These are phyloP conservation scores for Troides oblongomaculatus DNA, from an alignment of 2,888 invertebrate species.

Conservation along the genomic window DNA sequence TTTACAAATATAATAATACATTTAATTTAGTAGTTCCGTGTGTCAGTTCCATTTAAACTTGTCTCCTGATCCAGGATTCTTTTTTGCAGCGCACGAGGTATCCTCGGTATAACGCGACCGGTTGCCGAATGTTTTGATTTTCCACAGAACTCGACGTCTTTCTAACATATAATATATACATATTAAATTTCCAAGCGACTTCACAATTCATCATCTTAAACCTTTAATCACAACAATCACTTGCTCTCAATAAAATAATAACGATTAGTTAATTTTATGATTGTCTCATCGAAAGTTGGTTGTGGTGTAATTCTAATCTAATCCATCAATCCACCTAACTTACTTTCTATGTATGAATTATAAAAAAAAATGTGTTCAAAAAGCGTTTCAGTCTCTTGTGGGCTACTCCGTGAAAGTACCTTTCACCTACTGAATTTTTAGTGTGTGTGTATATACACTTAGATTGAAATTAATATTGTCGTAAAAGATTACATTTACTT, in stretches of 20 bases:
- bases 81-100: slow-evolving; percentile 51
- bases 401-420: slow-evolving; percentile 18
- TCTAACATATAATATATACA: background rate
- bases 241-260: no score
- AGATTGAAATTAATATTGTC: slow-evolving; percentile 21
- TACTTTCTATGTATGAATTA: background rate
- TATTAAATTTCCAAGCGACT: no score
- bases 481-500: slow-evolving; percentile 15
- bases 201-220: no score
- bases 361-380: background rate
- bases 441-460: slow-evolving; percentile 6
- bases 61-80: slow-evolving; percentile 59
- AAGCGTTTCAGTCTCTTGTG: slow-evolving; percentile 19
- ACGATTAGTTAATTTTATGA: background rate
- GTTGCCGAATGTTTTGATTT: slow-evolving; percentile 26
- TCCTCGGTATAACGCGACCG: slow-evolving; percentile 40
- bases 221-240: no score
- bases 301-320: background rate
- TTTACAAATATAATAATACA: background rate
- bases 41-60: slow-evolving; percentile 49
- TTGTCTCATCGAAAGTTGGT: background rate
- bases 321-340: background rate
- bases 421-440: slow-evolving; percentile 26
- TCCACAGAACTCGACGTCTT: slow-evolving; percentile 2
- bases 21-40: slow-evolving; percentile 1